These are phyloP conservation scores for Sarcophaga carnaria DNA, from an alignment of 2,888 invertebrate species.

Conservation along the genomic window DNA sequence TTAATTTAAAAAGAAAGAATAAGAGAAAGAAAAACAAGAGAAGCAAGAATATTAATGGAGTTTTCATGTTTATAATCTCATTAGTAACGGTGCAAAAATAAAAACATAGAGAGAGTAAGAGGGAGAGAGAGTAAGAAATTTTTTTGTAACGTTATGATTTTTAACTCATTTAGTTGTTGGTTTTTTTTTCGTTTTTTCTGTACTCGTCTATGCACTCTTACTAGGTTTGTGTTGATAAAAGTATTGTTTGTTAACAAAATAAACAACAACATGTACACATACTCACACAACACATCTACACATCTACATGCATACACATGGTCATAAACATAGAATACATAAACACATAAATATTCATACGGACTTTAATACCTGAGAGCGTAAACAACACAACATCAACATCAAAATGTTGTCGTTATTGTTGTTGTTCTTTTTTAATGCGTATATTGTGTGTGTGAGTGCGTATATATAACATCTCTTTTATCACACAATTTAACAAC, in stretches of 20 bases:
- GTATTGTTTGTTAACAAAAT: constrained; percentile 34
- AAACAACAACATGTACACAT: not conserved
- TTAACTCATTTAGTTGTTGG: constrained; percentile 21
- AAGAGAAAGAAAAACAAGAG: constrained; percentile 31
- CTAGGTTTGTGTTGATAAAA: not conserved
- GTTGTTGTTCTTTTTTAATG: too few species aligned
- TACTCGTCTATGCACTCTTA: not conserved
- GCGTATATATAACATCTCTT: not conserved
- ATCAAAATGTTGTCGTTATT: not conserved
- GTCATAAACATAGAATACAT: not conserved
- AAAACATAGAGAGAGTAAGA: not conserved
- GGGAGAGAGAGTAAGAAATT: not conserved
- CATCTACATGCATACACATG: not conserved
- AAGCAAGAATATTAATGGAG: constrained; percentile 71
- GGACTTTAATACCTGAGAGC: not conserved
- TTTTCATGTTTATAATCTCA: constrained; percentile 73
- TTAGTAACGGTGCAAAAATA: constrained; percentile 48
- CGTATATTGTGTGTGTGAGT: too few species aligned
- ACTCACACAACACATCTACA: not conserved
- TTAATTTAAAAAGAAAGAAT: not conserved
- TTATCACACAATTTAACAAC: not conserved
- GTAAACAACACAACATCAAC: not conserved
- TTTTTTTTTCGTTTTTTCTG: constrained; percentile 2
- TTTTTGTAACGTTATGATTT: constrained; percentile 51
- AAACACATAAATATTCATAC: constrained; percentile 24